These are phyloP conservation scores for Neocloeon triangulifer DNA, from an alignment of 1,140 invertebrate species.

Conservation along the genomic window DNA sequence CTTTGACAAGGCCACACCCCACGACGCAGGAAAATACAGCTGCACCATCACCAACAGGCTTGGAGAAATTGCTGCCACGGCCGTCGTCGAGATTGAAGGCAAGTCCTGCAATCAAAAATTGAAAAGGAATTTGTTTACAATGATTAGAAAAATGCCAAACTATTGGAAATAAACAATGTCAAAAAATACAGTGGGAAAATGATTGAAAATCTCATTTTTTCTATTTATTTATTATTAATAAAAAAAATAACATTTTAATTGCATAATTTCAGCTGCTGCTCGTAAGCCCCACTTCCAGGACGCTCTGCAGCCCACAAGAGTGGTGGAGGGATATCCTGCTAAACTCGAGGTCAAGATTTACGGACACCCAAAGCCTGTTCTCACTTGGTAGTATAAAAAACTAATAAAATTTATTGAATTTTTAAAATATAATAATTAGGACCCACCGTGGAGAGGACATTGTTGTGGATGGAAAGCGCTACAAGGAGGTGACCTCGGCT, in stretches of 20 bases:
- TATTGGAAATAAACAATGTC: too few species aligned
- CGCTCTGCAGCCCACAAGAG: constrained; percentile 42
- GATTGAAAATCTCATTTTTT: too few species aligned
- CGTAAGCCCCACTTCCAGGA: constrained; percentile 44
- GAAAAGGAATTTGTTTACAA: too few species aligned
- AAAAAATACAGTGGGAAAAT: too few species aligned
- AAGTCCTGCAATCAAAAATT: too few species aligned
- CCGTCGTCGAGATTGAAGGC: constrained; percentile 17
- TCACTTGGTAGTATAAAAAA: constrained; percentile 35
- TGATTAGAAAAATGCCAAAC: too few species aligned
- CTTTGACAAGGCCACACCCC: constrained; percentile 43
- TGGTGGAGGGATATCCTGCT: constrained; percentile 59
- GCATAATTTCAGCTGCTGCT: too few species aligned
- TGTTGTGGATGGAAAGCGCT: constrained; percentile 41
- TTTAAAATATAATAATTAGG: constrained; percentile 14
- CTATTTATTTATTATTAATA: too few species aligned
- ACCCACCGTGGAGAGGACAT: constrained; percentile 49
- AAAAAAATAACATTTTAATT: too few species aligned
- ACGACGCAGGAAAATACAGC: constrained; percentile 62
- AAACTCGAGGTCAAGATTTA: constrained; percentile 52
- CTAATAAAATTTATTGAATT: background rate
- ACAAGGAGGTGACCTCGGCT: constrained; percentile 36
- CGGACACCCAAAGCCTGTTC: constrained; percentile 44
- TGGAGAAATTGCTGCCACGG: constrained; percentile 37
- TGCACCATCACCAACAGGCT: constrained; percentile 46